phyloP scores from a whole-genome alignment of 2,797 vertebrate species.

The Eulemur rubriventer region DNA sequence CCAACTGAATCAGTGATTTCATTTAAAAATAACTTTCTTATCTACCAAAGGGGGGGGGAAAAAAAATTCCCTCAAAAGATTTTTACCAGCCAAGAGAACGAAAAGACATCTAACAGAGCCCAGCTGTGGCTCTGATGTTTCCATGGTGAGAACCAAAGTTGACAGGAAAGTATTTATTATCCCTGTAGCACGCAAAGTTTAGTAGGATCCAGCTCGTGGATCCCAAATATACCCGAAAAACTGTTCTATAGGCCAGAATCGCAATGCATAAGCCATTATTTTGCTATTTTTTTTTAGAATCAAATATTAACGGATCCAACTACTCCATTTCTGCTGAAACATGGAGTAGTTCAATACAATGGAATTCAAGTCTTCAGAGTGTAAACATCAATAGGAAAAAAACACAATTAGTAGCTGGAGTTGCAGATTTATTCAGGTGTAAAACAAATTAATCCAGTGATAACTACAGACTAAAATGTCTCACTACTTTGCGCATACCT shows the following conservation, averaged over 20 bases:
- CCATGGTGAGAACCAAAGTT: slow-evolving; percentile 74
- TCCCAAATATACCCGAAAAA: background rate
- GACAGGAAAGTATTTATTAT: slow-evolving; percentile 65
- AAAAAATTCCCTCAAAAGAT: slow-evolving; percentile 59
- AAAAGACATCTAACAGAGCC: slow-evolving; percentile 44
- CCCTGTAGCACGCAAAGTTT: background rate
- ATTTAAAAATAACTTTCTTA: slow-evolving; percentile 69
- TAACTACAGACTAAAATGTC: background rate
- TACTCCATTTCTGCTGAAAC: background rate
- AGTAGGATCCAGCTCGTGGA: slow-evolving; percentile 1
- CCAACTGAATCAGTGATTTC: slow-evolving; percentile 56
- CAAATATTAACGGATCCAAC: slow-evolving; percentile 21
- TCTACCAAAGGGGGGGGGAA: background rate
- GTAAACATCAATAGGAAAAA: background rate
- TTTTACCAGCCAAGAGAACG: slow-evolving; percentile 47
- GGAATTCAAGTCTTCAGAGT: background rate
- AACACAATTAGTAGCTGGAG: background rate
- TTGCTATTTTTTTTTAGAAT: slow-evolving; percentile 37
- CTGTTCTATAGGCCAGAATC: background rate
- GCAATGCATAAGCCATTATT: background rate
- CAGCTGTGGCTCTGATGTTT: slow-evolving; percentile 61
- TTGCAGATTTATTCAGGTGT: background rate
- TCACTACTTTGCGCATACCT: background rate
- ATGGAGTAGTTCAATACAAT: background rate
- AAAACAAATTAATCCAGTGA: background rate